Percentiles rank a stretch among this genome's conserved stretches.
phyloP scores from a whole-genome alignment of 2,888 invertebrate species.

The Minunthozetes semirufus region DNA sequence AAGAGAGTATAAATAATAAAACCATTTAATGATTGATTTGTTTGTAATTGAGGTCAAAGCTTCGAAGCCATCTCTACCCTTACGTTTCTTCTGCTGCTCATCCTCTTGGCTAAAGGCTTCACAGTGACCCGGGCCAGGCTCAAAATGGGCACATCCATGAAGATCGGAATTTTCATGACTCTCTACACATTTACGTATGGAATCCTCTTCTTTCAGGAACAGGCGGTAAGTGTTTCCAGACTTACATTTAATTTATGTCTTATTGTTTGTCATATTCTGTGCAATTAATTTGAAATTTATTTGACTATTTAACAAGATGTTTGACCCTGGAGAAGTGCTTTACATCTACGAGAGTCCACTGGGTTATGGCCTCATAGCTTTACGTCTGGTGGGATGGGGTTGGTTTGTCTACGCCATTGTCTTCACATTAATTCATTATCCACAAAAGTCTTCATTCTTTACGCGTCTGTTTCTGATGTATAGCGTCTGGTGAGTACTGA shows the following conservation, averaged over 20 bases:
- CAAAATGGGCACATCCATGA: conserved; percentile 63
- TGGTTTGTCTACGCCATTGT: conserved; percentile 64
- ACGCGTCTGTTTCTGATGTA: conserved; percentile 73
- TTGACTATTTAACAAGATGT: conserved; percentile 55
- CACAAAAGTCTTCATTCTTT: conserved; percentile 74
- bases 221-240: conserved; percentile 55
- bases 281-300: not conserved
- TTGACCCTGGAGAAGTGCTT: conserved; percentile 82
- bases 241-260: not conserved
- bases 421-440: conserved; percentile 73
- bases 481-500: conserved; percentile 68
- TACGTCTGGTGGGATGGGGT: conserved; percentile 71
- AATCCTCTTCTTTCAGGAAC: conserved; percentile 70
- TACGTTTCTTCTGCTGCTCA: conserved; percentile 65
- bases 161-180: conserved; percentile 71
- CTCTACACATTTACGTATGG: conserved; percentile 65
- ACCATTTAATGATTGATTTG: not conserved
- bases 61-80: conserved; percentile 66
- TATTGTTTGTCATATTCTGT: conserved; percentile 37
- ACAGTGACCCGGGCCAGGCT: conserved; percentile 79
- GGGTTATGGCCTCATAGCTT: conserved; percentile 69
- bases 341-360: conserved; percentile 86
- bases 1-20: too few relatives aligned
- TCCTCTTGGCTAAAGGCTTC: conserved; percentile 80
- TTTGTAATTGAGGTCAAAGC: conserved; percentile 56